Evolutionary conservation across 2,797 vertebrate genomes (phyloP), one percentile per base, ranked within the genome.

Genomic region (Acestrorhynchus altus): DNA sequence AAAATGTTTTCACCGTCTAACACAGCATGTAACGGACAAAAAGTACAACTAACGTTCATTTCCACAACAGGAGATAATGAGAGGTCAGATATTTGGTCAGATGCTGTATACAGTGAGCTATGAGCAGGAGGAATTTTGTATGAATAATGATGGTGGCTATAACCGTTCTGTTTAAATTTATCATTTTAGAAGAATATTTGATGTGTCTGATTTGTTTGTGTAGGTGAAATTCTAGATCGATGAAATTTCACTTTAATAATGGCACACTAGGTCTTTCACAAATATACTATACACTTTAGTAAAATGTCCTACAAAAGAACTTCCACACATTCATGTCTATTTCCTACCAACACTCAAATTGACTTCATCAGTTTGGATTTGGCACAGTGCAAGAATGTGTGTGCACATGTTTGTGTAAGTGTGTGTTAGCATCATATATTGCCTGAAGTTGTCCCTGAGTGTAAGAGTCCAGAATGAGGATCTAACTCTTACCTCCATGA

Each of bases 391-490:
- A 22, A 24, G 31, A 35, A 6, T 51, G 9, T 20, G 10, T 64
- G 61, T 52, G 31, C 64, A 7, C 31, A 68, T 39, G 16, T 39
- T 9, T 42, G n/a, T 61, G 59, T 49, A 7, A 46, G 12, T 57
- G 54, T 84, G 35, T 66, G 12, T 57, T 56, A 20, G 61, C 79
- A 74, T 56, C 11, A 26, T 24, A 26, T 74, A 78, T 68, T 77
- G 74, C 72, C 65, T 72, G 51, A 59, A 63, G 22, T 52, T 18
- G 18, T 80, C 40, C 72, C 57, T 78, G 75, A 80, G 67, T 51
- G 20, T 63, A 77, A 1, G 47, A 63, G 46, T 56, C n/a, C 35
- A 61, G 26, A 61, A 76, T 65, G 42, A 40, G 59, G 65, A 9
- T 31, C 71, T 79, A 76, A 40, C 59, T 77, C 59, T 72, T 72